phyloP scores from a whole-genome alignment of 2,113 vertebrate genomes.

The Muscicapa adusta region DNA sequence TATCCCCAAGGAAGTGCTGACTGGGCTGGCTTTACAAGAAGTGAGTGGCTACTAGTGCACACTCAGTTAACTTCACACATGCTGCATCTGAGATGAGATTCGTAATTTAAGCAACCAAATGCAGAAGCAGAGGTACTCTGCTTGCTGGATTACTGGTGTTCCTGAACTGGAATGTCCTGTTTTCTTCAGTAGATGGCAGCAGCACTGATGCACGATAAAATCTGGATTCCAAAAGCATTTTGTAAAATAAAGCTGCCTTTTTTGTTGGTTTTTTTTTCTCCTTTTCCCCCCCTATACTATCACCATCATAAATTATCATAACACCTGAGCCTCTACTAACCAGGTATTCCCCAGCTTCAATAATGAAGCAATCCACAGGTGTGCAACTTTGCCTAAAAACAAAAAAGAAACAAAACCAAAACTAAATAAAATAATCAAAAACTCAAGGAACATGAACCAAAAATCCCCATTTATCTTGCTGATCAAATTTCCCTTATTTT shows the following conservation, averaged over 20 bases:
- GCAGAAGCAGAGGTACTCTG: neutral
- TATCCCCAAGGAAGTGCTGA: neutral
- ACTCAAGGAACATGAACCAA: neutral
- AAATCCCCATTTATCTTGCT: neutral
- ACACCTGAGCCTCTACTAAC: neutral
- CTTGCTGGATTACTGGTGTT: neutral
- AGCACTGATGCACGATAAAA: neutral
- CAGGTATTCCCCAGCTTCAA: neutral
- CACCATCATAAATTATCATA: accelerated
- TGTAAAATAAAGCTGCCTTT: neutral
- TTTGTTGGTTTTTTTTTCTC: neutral
- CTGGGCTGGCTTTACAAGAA: neutral
- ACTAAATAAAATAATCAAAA: neutral
- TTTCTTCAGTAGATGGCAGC: slow-evolving; percentile 31
- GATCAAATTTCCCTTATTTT: neutral
- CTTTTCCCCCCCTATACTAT: accelerated
- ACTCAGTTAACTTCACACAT: neutral
- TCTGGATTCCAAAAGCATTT: neutral
- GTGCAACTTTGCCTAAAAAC: neutral
- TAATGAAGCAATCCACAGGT: accelerated
- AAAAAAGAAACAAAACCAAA: neutral
- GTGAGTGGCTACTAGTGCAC: neutral
- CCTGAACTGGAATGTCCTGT: neutral
- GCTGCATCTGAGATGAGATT: neutral
- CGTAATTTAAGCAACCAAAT: neutral